Evolutionary conservation across 2,113 vertebrate genomes (phyloP).

Genomic region (Ginglymostoma cirratum): DNA sequence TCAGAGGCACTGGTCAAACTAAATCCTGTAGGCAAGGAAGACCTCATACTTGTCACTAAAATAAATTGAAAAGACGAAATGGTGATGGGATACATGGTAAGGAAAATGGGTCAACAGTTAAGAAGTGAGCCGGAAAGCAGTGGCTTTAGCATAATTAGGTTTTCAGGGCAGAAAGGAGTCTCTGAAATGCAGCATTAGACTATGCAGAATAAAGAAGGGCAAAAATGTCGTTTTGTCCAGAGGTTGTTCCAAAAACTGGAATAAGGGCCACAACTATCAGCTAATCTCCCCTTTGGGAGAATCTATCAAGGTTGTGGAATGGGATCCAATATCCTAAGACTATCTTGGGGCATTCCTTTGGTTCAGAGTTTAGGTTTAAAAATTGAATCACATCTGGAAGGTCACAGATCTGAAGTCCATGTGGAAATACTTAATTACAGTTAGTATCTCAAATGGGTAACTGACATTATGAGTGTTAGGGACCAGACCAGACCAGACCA

Average conservation of each 20-base stretch:
- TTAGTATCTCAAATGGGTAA: too few relatives aligned
- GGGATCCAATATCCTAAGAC: too few relatives aligned
- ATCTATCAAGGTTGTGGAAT: too few relatives aligned
- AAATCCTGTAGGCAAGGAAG: background rate
- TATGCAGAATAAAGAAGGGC: background rate
- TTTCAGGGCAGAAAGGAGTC: background rate
- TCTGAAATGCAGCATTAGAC: background rate
- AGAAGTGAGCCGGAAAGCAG: background rate
- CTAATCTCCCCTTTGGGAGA: too few relatives aligned
- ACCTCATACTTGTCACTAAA: background rate
- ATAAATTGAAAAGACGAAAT: background rate
- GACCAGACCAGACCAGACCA: too few relatives aligned
- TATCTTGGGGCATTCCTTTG: too few relatives aligned
- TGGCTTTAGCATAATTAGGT: background rate
- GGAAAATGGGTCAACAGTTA: background rate
- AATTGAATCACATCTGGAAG: too few relatives aligned
- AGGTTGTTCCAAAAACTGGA: background rate
- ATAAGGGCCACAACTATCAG: background rate
- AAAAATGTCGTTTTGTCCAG: background rate
- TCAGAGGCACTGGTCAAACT: background rate
- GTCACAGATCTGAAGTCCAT: too few relatives aligned
- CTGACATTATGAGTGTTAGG: too few relatives aligned
- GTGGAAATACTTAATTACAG: too few relatives aligned
- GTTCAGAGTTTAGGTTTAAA: too few relatives aligned
- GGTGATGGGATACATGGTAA: background rate